phyloP scores from a whole-genome alignment of 2,113 vertebrate species.

The Cryptomyrus ogoouensis region DNA sequence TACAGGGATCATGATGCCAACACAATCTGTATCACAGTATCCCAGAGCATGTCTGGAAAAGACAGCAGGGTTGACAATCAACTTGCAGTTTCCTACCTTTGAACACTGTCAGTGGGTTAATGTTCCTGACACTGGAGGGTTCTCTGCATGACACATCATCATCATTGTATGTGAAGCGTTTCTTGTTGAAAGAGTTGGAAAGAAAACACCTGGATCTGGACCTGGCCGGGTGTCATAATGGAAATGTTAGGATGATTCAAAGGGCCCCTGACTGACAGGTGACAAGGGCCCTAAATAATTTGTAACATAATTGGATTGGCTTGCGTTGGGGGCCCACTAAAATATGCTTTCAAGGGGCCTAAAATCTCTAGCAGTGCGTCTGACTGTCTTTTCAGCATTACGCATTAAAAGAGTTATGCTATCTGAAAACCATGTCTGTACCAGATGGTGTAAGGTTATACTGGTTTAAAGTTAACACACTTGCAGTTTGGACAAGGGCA shows the following conservation, averaged over 20 bases:
- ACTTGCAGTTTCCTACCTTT: neutral
- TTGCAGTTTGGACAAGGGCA: neutral
- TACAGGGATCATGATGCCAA: neutral
- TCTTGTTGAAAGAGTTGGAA: neutral
- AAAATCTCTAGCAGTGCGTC: neutral
- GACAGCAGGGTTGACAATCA: neutral
- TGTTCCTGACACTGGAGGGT: neutral
- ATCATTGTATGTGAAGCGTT: neutral
- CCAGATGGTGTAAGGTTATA: neutral
- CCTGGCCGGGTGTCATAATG: neutral
- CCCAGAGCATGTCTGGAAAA: neutral
- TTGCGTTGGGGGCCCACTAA: neutral
- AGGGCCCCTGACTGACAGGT: neutral
- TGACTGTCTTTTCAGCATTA: neutral
- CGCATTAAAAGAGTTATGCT: neutral
- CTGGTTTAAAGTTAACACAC: neutral
- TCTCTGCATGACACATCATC: neutral
- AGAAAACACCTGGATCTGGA: neutral
- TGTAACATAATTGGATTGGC: neutral
- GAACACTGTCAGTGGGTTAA: neutral
- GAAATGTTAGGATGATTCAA: neutral
- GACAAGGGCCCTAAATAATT: neutral
- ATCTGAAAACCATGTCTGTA: neutral
- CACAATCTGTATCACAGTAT: neutral
- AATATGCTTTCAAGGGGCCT: neutral